Conservation (phyloP, 2,113 vertebrate species). For the Leptobrachium leishanense region DNA sequence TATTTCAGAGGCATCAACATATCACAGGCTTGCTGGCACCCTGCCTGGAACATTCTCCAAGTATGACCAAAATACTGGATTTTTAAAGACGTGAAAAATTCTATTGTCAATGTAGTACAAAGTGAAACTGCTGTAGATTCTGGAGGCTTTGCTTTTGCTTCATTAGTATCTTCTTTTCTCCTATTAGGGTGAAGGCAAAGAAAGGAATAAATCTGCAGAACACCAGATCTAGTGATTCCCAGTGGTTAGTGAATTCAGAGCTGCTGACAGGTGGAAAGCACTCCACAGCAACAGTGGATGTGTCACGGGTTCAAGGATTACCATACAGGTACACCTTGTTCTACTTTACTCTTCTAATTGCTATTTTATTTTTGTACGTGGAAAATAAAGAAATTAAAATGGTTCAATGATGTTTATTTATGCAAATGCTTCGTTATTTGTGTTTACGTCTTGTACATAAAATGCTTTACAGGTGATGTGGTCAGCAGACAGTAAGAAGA, state of each 20-base stretch:
- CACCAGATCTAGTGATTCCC: slow-evolving; percentile 81
- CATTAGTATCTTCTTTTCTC: slow-evolving; percentile 18
- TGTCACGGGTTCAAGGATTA: slow-evolving; percentile 72
- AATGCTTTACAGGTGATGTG: too few relatives aligned
- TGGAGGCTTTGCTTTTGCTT: slow-evolving; percentile 14
- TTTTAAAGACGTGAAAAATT: neutral
- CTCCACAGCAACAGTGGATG: slow-evolving; percentile 89
- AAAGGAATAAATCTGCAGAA: slow-evolving; percentile 93
- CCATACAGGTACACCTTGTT: slow-evolving; percentile 66
- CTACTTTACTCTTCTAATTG: too few relatives aligned
- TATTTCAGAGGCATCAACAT: neutral
- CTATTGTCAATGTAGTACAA: neutral
- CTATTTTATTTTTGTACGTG: too few relatives aligned
- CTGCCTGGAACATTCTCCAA: slow-evolving; percentile 5
- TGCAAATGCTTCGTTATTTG: neutral
- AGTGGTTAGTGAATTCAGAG: slow-evolving; percentile 91
- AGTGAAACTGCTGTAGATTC: slow-evolving; percentile 9
- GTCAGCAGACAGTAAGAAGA: too few relatives aligned
- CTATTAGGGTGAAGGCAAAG: slow-evolving; percentile 94
- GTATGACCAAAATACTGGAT: neutral
- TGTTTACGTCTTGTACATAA: neutral
- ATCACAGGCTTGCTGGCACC: neutral
- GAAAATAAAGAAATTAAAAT: too few relatives aligned
- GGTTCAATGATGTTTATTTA: neutral
- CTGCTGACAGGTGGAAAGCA: slow-evolving; percentile 91